Evolutionary conservation across 2,797 vertebrate genomes (phyloP).

Genomic region (Thaleichthys pacificus): DNA sequence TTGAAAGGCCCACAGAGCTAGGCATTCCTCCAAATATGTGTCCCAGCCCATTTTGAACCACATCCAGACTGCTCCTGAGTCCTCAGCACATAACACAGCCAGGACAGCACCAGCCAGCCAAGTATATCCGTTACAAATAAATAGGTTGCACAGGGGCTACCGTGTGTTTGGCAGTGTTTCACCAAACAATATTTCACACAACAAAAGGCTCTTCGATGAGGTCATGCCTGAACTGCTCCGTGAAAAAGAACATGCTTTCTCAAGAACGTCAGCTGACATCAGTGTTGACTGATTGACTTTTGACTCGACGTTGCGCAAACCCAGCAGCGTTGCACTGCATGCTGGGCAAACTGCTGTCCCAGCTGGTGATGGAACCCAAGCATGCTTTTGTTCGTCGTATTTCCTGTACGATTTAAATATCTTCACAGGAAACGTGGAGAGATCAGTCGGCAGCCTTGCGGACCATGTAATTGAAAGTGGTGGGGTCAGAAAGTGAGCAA

Average conservation of each 20-base stretch:
- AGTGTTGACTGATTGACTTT: not conserved
- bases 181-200: not conserved
- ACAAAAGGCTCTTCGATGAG: not conserved
- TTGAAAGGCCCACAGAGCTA: slow-evolving; percentile 42
- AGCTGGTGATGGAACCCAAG: slow-evolving; percentile 49
- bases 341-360: slow-evolving; percentile 38
- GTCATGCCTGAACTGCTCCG: not conserved
- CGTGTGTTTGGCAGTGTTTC: not conserved
- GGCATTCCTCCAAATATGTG: slow-evolving; percentile 57
- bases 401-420: slow-evolving; percentile 33
- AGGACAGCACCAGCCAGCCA: not conserved
- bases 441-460: slow-evolving; percentile 62
- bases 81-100: slow-evolving; percentile 32
- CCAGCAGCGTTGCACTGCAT: not conserved
- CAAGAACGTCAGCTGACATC: slow-evolving; percentile 3
- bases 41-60: slow-evolving; percentile 60
- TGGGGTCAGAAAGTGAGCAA: slow-evolving; percentile 48
- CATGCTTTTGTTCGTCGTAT: not conserved
- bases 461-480: slow-evolving; percentile 66
- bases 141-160: too few species aligned
- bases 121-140: too few species aligned
- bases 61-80: slow-evolving; percentile 26
- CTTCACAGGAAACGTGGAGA: slow-evolving; percentile 51
- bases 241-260: too few species aligned
- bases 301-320: slow-evolving; percentile 33